These are phyloP conservation scores for Slavum lentiscoides DNA, from an alignment of 2,888 invertebrate genomes.

Conservation along the genomic window DNA sequence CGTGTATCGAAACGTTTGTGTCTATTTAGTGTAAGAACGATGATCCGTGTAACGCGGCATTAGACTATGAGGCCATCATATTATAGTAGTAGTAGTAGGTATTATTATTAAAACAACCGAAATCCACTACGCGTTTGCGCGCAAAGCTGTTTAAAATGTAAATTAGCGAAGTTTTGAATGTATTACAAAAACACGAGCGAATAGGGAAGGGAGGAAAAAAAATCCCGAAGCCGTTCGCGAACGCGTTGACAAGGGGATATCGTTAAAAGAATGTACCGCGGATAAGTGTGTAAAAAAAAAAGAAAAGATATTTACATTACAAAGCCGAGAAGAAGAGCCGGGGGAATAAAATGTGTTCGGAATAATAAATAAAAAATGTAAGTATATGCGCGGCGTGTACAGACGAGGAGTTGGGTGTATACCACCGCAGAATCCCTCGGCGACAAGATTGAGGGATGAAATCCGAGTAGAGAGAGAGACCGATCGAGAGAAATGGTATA, in stretches of 20 bases:
- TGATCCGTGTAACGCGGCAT: not conserved
- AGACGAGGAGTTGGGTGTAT: not conserved
- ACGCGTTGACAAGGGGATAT: slow-evolving; percentile 51
- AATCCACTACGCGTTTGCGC: not conserved
- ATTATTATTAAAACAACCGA: not conserved
- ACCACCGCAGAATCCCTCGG: slow-evolving; percentile 15
- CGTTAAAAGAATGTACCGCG: slow-evolving; percentile 46
- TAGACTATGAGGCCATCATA: not conserved
- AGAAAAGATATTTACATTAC: slow-evolving; percentile 48
- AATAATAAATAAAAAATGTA: slow-evolving; percentile 51
- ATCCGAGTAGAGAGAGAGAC: too few species aligned
- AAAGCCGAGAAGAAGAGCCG: slow-evolving; percentile 41
- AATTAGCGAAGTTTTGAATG: slow-evolving; percentile 32
- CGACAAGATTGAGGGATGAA: slow-evolving; percentile 2
- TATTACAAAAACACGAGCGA: not conserved
- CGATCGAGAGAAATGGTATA: too few species aligned
- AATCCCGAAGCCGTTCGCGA: slow-evolving; percentile 15
- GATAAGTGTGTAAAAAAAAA: slow-evolving; percentile 48
- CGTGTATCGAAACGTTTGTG: too few species aligned
- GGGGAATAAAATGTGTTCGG: slow-evolving; percentile 42
- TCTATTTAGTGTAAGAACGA: not conserved
- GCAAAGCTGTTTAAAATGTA: slow-evolving; percentile 39
- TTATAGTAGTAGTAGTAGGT: too few species aligned
- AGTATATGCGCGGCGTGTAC: not conserved
- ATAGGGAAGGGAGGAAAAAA: not conserved